Evolutionary conservation across 2,113 vertebrate genomes (phyloP), one percentile per base, ranked within the genome.

Genomic region (Emydocephalus ijimae): DNA sequence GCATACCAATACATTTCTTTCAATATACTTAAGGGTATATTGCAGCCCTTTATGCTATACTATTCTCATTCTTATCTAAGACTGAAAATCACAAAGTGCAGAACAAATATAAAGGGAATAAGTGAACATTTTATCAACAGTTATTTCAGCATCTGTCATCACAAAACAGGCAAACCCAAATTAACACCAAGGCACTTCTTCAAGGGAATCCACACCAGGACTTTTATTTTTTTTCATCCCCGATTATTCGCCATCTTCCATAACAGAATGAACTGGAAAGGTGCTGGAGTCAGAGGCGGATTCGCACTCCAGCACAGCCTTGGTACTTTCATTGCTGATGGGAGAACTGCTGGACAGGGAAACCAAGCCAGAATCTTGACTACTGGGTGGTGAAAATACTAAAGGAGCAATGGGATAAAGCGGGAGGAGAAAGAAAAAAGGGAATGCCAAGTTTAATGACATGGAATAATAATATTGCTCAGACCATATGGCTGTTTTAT

Each of bases 341-440:
- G 98, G 97, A 92, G 98, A 97, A 96, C 95, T 98, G 98, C 97
- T 97, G 96, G 98, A 98, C 94, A 98, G 96, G 95, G 97, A 98
- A 94, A 98, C 97, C 96, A 98, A 90, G 96, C 97, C 96, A 23
- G 98, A 97, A 96, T 98, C 98, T 52, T 98, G 98, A 92, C 97
- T 97, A 94, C 97, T 95, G 96, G 97, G 94, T 1, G 97, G 96
- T 0, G 97, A 97, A 97, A 98, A 98, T 91, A 98, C 99, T 99
- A 97, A 90, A 87, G 86, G 91, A 2, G 1, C 34, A 85, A 56
- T 74, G 45, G 18, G n/a, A 93, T 7, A 85, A 92, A 57, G 26
- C 24, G 21, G 20, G 7, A 20, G 45, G 69, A 23, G 59, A 74
- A 54, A 64, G 2, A 85, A 55, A 10, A 93, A 64, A 29, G 23